Conservation (phyloP, 2,113 vertebrate species). For the Sinocyclocheilus anophthalmus region DNA sequence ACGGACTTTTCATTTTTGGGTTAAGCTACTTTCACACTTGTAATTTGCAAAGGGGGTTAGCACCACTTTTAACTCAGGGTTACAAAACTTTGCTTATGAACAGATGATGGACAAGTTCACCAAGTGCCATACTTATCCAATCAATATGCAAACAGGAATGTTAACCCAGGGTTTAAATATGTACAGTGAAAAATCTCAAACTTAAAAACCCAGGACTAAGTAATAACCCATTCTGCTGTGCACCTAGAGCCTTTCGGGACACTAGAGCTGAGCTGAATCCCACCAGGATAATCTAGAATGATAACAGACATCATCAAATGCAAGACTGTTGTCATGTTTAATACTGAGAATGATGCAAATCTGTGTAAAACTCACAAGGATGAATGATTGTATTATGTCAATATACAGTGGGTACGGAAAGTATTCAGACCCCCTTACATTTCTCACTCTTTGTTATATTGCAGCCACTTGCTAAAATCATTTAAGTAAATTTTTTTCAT, state of each 20-base stretch:
- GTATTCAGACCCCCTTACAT: no score
- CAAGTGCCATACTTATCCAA: not conserved
- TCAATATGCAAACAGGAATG: not conserved
- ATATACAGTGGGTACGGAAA: no score
- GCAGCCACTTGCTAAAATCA: no score
- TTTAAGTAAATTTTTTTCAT: no score
- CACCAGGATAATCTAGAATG: not conserved
- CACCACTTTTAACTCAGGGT: not conserved
- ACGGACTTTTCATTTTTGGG: not conserved
- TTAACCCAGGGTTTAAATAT: not conserved
- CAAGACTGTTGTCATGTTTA: not conserved
- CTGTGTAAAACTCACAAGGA: not conserved
- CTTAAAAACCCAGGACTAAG: not conserved
- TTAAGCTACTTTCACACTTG: not conserved
- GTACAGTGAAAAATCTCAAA: not conserved
- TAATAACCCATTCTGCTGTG: not conserved
- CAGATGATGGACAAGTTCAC: not conserved
- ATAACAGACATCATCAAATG: not conserved
- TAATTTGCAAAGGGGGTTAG: not conserved
- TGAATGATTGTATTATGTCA: slow-evolving; percentile 9
- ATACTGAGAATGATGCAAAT: not conserved
- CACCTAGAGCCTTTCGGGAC: no score
- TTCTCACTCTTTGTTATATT: no score
- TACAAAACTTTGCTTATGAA: not conserved
- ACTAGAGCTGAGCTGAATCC: not conserved